phyloP scores from a whole-genome alignment of 2,888 invertebrate species.

The Allophyes oxyacanthae region DNA sequence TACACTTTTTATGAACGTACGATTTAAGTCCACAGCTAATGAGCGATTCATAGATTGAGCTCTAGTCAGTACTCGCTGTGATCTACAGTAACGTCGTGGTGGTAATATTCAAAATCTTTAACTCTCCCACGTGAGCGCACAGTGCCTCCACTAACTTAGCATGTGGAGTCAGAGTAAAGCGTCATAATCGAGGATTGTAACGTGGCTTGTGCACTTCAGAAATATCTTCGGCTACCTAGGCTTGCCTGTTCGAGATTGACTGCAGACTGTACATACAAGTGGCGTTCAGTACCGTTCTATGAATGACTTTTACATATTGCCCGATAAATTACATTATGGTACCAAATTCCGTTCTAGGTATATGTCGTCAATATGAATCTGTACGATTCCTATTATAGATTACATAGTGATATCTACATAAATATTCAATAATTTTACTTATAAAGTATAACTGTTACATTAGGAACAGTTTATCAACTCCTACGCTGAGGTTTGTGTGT shows the following conservation, averaged over 20 bases:
- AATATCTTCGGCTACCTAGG: no score
- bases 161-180: background rate
- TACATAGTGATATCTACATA: conserved; percentile 22
- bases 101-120: background rate
- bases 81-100: background rate
- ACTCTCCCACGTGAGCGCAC: background rate
- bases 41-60: conserved; percentile 8
- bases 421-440: conserved; percentile 24
- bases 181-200: no score
- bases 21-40: background rate
- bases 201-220: no score
- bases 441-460: conserved; percentile 15
- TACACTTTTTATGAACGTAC: no score
- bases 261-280: no score
- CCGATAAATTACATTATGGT: no score
- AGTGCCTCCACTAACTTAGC: background rate
- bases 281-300: no score
- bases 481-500: conserved; percentile 49
- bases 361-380: conserved; percentile 30
- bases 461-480: conserved; percentile 30
- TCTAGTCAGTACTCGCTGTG: background rate
- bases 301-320: no score
- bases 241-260: no score
- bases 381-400: conserved; percentile 17
- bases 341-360: conserved; percentile 4